phyloP scores from a whole-genome alignment of 2,113 vertebrate genomes.

The Embiotoca jacksoni region DNA sequence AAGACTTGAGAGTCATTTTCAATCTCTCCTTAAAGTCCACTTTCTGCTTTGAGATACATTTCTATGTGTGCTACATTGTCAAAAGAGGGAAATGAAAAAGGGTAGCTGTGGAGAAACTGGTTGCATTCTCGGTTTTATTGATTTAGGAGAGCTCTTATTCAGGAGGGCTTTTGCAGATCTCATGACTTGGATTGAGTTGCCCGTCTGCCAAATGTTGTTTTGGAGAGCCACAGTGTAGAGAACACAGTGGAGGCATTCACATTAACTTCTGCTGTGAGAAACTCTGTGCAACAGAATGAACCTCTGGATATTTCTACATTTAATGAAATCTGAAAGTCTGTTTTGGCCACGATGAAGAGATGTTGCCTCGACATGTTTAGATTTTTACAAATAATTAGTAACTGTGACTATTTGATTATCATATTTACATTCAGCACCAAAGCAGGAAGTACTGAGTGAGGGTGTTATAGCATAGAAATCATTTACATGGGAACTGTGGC shows the following conservation, averaged over 20 bases:
- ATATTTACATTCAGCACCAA: background rate
- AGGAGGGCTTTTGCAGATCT: conserved; percentile 46
- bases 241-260: conserved; percentile 36
- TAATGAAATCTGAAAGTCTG: background rate
- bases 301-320: background rate
- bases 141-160: conserved; percentile 30
- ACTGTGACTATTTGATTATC: background rate
- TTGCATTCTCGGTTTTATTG: conserved; percentile 38
- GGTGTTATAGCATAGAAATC: background rate
- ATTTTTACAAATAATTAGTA: background rate
- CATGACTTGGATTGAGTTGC: conserved; percentile 65
- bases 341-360: background rate
- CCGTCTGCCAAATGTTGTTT: conserved; percentile 59
- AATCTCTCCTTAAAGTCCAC: background rate
- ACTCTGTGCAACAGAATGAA: background rate
- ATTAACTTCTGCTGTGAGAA: conserved; percentile 24
- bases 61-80: too few species aligned
- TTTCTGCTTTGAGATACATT: background rate
- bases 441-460: background rate
- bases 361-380: background rate
- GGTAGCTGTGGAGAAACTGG: background rate
- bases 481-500: background rate
- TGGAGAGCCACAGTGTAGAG: conserved; percentile 41
- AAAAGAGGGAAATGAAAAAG: background rate
- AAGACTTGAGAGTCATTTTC: background rate